Base-by-base conservation (phyloP, 2,113 vertebrate species). In the Oncorhynchus kisutch region DNA sequence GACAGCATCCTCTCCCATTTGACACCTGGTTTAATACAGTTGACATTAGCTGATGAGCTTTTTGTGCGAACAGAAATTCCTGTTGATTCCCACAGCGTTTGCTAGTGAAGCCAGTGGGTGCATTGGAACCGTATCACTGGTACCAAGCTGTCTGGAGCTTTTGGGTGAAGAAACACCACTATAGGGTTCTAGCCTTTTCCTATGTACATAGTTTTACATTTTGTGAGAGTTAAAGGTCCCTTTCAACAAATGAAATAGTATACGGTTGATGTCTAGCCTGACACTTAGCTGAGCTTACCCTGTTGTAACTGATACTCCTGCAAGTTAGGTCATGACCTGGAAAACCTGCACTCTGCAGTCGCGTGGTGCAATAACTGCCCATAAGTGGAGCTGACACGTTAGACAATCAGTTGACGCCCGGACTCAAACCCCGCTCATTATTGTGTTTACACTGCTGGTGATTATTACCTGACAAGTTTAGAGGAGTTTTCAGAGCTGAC, bases 321-420 rank as follows among this genome's bases (percentile, higher is more conserved):
- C 86, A 85, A 86, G 74, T 70, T 16, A 68, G 88, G 89, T 88
- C 85, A 65, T 12, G 69, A 87, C 89, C 84, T 81, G 82, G 82
- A 79, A 79, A 82, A 82, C 71, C 67, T 5, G 62, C 84, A 81
- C 71, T 45, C 39, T 45, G 39, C 9, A 45, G 39, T 45, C 9
- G 8, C 8, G 8, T 76, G 49, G 14, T 4, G 71, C 11, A 67
- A 82, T 66, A 82, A 85, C 80, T 62, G 18, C 70, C 73, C 7
- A 72, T 80, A 84, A 91, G 81, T 85, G 87, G 83, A 85, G 72
- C 72, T 16, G 87, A 88, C 86, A 80, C 45, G 29, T 76, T 62
- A 71, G 14, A 20, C 20, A 51, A n/a, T 24, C 82, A 79, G 80
- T 77, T 62, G 66, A 86, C 75, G 54, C 75, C 75, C 70, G 62